These are phyloP conservation scores for Eidolon helvum DNA, from an alignment of 2,113 vertebrate genomes.

Conservation along the genomic window DNA sequence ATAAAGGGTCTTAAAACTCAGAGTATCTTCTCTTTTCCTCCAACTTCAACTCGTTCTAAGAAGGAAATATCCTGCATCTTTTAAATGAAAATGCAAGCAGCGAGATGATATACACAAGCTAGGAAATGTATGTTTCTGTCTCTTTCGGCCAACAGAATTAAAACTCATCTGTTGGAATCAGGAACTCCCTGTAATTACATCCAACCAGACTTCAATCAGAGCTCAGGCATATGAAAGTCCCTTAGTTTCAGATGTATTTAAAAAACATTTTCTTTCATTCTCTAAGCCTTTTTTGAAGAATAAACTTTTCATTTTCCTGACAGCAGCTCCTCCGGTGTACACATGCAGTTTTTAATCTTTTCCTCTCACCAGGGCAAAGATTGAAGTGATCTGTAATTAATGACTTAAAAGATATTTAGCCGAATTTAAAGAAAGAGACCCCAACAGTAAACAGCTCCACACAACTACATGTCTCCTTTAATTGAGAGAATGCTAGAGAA, in stretches of 20 bases:
- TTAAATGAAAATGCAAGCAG: slow-evolving; percentile 76
- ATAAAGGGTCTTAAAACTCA: slow-evolving; percentile 44
- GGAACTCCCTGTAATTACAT: slow-evolving; percentile 77
- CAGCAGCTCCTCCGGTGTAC: slow-evolving; percentile 28
- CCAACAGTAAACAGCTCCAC: neutral
- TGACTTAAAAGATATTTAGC: slow-evolving; percentile 47
- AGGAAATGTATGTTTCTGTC: slow-evolving; percentile 65
- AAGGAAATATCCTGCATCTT: slow-evolving; percentile 64
- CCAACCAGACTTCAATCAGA: slow-evolving; percentile 77
- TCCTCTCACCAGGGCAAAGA: slow-evolving; percentile 31
- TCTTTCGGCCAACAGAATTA: slow-evolving; percentile 76
- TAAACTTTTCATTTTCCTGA: slow-evolving; percentile 66
- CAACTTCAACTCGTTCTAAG: slow-evolving; percentile 45
- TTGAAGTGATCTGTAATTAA: slow-evolving; percentile 48
- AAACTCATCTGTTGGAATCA: slow-evolving; percentile 78
- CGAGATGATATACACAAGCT: slow-evolving; percentile 69
- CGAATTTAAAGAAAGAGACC: neutral
- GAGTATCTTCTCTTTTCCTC: slow-evolving; percentile 27
- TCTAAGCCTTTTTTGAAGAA: slow-evolving; percentile 61
- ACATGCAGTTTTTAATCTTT: slow-evolving; percentile 38
- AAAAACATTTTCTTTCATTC: slow-evolving; percentile 73
- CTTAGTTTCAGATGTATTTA: slow-evolving; percentile 73
- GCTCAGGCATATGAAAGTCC: slow-evolving; percentile 69
- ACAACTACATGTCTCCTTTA: neutral
- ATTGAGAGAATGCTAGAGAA: neutral